Evolutionary conservation across 1,140 invertebrate species (phyloP).

Genomic region (Aricia agestis): DNA sequence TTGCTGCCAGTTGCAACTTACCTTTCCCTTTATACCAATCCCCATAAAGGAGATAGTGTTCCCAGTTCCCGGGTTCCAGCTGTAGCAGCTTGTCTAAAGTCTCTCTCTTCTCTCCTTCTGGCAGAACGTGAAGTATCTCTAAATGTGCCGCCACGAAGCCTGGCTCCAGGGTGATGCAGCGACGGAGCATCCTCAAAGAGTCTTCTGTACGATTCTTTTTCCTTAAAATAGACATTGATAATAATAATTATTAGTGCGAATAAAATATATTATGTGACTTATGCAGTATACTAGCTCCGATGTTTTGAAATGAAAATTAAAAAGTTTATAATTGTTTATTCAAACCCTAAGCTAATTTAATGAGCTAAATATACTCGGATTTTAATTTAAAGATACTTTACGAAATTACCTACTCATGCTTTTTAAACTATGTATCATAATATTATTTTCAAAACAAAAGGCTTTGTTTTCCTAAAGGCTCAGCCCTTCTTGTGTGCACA

Average conservation of each 20-base stretch:
- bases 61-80: slow-evolving; percentile 80
- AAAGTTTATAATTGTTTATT: too few species aligned
- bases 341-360: too few species aligned
- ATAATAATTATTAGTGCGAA: too few species aligned
- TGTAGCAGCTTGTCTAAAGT: slow-evolving; percentile 77
- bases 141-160: slow-evolving; percentile 82
- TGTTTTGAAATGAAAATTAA: too few species aligned
- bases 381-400: too few species aligned
- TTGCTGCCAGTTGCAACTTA: slow-evolving; percentile 34
- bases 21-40: slow-evolving; percentile 81
- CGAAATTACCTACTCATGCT: too few species aligned
- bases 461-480: not conserved
- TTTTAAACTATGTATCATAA: not conserved
- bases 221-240: slow-evolving; percentile 57
- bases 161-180: slow-evolving; percentile 80
- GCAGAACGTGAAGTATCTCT: slow-evolving; percentile 78
- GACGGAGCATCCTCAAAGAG: slow-evolving; percentile 81
- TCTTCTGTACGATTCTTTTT: slow-evolving; percentile 81
- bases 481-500: not conserved
- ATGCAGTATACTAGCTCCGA: too few species aligned
- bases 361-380: too few species aligned
- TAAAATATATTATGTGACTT: too few species aligned
- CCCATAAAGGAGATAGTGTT: slow-evolving; percentile 81
- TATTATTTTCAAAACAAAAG: not conserved
- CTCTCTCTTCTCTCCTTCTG: slow-evolving; percentile 73